Conservation (phyloP, 37 sponge, comb jelly and placozoan genomes). For the Theonella swinhoei region DNA sequence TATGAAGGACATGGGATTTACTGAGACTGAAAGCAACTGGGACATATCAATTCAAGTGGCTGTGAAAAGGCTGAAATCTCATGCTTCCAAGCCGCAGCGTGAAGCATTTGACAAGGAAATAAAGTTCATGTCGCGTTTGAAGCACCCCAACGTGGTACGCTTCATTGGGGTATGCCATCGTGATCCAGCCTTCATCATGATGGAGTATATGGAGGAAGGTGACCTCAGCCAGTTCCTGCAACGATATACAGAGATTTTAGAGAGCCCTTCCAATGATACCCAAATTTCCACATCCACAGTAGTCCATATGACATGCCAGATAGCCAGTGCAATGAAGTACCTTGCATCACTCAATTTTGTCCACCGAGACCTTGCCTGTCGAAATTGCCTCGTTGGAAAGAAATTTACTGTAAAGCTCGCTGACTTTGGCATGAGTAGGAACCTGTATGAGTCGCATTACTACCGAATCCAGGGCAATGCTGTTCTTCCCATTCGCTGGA, state of each 20-base stretch:
- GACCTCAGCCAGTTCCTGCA: conserved; percentile 82
- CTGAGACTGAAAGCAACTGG: neutral
- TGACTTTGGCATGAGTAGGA: conserved; percentile 87
- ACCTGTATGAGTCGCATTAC: conserved; percentile 68
- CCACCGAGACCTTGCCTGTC: conserved; percentile 77
- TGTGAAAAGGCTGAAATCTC: conserved; percentile 66
- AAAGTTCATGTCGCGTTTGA: conserved; percentile 80
- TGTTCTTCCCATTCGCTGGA: conserved; percentile 79
- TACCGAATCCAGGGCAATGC: conserved; percentile 51
- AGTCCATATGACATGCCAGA: conserved; percentile 58
- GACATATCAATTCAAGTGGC: conserved; percentile 54
- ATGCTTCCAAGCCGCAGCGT: conserved; percentile 6
- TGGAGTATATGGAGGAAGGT: conserved; percentile 95
- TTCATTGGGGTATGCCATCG: conserved; percentile 65
- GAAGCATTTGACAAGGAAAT: conserved; percentile 81
- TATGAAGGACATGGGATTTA: too few species aligned
- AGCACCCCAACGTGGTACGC: conserved; percentile 63
- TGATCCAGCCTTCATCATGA: conserved; percentile 63
- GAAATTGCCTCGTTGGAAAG: conserved; percentile 70
- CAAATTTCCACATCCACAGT: conserved; percentile 21
- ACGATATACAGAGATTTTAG: conserved; percentile 13
- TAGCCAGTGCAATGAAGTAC: conserved; percentile 77
- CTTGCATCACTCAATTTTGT: conserved; percentile 68
- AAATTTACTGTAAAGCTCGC: conserved; percentile 72
- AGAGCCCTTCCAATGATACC: neutral